These are phyloP conservation scores for Nomada hirtipes DNA, from an alignment of 2,888 invertebrate species.

Conservation along the genomic window DNA sequence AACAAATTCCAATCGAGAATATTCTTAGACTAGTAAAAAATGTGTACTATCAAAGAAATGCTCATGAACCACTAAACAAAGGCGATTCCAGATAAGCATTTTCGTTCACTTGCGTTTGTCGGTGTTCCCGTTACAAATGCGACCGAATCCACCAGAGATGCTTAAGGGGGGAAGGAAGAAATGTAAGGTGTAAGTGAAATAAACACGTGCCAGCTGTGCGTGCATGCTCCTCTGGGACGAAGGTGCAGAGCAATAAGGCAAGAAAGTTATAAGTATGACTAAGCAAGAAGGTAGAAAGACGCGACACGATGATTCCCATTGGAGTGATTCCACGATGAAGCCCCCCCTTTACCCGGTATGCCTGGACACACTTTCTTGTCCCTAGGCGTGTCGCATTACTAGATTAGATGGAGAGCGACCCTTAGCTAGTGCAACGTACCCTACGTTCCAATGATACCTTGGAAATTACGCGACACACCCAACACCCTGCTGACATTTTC, in stretches of 20 bases:
- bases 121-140: slow-evolving; percentile 19
- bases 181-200: slow-evolving; percentile 46
- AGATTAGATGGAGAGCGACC: slow-evolving; percentile 78
- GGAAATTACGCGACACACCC: slow-evolving; percentile 57
- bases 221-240: slow-evolving; percentile 45
- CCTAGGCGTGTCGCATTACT: slow-evolving; percentile 78
- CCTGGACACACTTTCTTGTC: slow-evolving; percentile 65
- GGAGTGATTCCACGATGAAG: slow-evolving; percentile 83
- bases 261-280: slow-evolving; percentile 76
- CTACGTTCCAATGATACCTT: slow-evolving; percentile 61
- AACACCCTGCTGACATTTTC: slow-evolving; percentile 2
- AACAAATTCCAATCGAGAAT: too few relatives aligned
- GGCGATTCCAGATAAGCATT: slow-evolving; percentile 19
- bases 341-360: slow-evolving; percentile 73
- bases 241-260: slow-evolving; percentile 65
- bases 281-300: slow-evolving; percentile 78
- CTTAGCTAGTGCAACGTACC: slow-evolving; percentile 68
- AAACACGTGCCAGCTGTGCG: slow-evolving; percentile 2
- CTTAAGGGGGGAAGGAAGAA: neutral
- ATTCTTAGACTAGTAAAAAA: neutral
- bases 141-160: slow-evolving; percentile 10
- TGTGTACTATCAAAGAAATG: neutral
- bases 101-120: neutral
- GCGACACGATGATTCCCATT: slow-evolving; percentile 81
- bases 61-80: neutral